phyloP scores from a whole-genome alignment of 2,888 invertebrate genomes.

The Drosophila tripunctata region DNA sequence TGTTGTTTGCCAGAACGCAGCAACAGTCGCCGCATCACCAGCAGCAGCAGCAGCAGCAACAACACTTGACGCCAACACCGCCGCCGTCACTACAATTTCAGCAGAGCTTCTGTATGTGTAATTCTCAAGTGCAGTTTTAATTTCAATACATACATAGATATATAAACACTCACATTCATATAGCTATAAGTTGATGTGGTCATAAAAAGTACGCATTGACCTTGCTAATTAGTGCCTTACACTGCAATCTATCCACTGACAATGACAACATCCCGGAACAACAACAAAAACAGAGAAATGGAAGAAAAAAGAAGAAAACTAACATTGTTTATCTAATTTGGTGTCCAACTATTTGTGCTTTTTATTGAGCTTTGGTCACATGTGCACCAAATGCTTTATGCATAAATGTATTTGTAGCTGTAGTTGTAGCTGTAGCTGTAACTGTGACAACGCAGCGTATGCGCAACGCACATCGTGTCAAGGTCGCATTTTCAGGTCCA shows the following conservation, averaged over 20 bases:
- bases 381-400: slow-evolving; percentile 4
- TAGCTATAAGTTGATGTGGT: slow-evolving; percentile 1
- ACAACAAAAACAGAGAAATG: too few relatives aligned
- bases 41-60: slow-evolving; percentile 44
- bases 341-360: slow-evolving; percentile 29
- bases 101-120: slow-evolving; percentile 65
- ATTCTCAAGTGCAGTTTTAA: slow-evolving; percentile 33
- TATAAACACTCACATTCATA: background rate
- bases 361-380: slow-evolving; percentile 37
- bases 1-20: slow-evolving; percentile 73
- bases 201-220: slow-evolving; percentile 31
- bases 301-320: too few relatives aligned
- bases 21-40: slow-evolving; percentile 52
- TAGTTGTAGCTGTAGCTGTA: background rate
- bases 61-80: slow-evolving; percentile 38
- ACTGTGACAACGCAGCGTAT: slow-evolving; percentile 53
- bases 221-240: slow-evolving; percentile 45
- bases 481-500: slow-evolving; percentile 41
- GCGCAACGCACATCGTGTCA: slow-evolving; percentile 56
- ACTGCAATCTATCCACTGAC: slow-evolving; percentile 33
- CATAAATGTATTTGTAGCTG: background rate
- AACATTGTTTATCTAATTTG: slow-evolving; percentile 45
- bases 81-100: slow-evolving; percentile 57
- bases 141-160: slow-evolving; percentile 1
- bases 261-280: slow-evolving; percentile 43